Evolutionary conservation across 2,797 vertebrate species (phyloP).

Genomic region (Onychomys leucogaster): DNA sequence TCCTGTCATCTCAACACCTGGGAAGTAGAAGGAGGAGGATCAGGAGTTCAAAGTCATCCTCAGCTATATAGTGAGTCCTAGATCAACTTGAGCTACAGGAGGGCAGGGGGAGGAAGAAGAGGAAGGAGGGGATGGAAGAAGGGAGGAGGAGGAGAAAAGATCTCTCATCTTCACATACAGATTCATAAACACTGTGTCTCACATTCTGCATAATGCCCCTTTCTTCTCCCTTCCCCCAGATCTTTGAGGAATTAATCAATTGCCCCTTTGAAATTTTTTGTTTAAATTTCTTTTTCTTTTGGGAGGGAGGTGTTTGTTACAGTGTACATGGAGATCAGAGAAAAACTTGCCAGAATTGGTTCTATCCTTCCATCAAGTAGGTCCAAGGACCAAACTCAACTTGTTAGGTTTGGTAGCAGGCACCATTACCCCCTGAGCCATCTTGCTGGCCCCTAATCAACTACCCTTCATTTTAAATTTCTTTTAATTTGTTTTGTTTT

Average conservation of each 20-base stretch:
- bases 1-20: not conserved
- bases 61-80: not conserved
- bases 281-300: not conserved
- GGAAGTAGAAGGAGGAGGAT: not conserved
- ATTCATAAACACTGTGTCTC: not conserved
- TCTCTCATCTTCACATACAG: not conserved
- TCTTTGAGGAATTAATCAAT: not conserved
- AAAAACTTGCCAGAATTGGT: not conserved
- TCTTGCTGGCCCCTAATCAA: not conserved
- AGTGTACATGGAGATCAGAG: not conserved
- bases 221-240: not conserved
- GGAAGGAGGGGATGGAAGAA: not conserved
- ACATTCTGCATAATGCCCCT: rapidly evolving
- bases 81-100: not conserved
- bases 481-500: not conserved
- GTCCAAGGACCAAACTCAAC: not conserved
- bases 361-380: not conserved
- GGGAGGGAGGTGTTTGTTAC: not conserved
- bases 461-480: not conserved
- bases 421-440: not conserved
- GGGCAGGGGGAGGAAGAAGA: not conserved
- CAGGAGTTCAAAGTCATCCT: not conserved
- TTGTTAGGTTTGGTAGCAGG: not conserved
- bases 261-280: not conserved
- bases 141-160: not conserved